Conservation (phyloP, 1,140 invertebrate genomes). For the Holotrichia oblita region DNA sequence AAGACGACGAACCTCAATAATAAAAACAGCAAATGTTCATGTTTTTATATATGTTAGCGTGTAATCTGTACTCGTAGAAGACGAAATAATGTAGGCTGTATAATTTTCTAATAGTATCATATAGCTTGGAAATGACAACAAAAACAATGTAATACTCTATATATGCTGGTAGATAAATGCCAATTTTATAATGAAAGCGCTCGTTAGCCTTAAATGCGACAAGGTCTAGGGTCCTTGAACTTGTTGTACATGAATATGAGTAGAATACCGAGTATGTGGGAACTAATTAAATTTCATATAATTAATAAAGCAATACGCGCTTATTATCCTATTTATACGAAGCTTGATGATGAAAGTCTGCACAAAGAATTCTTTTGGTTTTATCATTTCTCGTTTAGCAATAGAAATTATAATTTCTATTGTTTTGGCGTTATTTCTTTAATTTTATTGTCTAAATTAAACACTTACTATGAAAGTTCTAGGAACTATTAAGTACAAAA, state of each 20-base stretch:
- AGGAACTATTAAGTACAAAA: too few species aligned
- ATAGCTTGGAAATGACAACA: constrained; percentile 1
- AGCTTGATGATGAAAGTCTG: background rate
- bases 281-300: constrained; percentile 28
- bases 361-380: too few species aligned
- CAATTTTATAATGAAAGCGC: constrained; percentile 26
- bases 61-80: background rate
- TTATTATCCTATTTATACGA: constrained; percentile 6
- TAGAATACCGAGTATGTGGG: constrained; percentile 1
- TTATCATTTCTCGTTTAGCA: too few species aligned
- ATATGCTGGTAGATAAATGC: background rate
- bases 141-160: constrained; percentile 26
- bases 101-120: background rate
- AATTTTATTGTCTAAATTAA: too few species aligned
- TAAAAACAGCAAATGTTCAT: too few species aligned
- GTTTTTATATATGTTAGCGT: too few species aligned
- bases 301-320: background rate
- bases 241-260: constrained; percentile 1
- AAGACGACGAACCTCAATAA: background rate
- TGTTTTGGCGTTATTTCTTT: too few species aligned
- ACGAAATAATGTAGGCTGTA: background rate
- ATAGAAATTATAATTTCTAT: too few species aligned
- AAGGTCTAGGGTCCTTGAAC: constrained; percentile 15
- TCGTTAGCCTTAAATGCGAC: constrained; percentile 19
- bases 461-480: too few species aligned